Conservation (phyloP, 2,888 invertebrate genomes). For the Choreutis nemorana region DNA sequence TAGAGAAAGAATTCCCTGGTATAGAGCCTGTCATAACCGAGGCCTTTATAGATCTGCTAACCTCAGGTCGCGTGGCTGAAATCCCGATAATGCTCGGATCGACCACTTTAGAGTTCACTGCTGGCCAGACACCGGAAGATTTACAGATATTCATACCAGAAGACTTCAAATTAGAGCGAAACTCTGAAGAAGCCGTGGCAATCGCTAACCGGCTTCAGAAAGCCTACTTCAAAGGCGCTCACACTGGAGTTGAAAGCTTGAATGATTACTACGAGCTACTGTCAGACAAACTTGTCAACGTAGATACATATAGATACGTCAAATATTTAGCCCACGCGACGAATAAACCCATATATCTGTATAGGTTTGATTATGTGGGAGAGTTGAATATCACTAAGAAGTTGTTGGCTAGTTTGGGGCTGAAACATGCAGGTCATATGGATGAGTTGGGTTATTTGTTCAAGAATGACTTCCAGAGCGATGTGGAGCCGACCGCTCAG, state of each 20-base stretch:
- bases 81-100: slow-evolving; percentile 46
- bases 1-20: slow-evolving; percentile 47
- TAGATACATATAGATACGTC: slow-evolving; percentile 38
- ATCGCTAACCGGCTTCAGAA: slow-evolving; percentile 32
- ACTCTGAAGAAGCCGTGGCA: slow-evolving; percentile 28
- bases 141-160: slow-evolving; percentile 36
- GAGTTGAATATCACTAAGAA: slow-evolving; percentile 33
- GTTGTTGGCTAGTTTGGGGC: slow-evolving; percentile 16
- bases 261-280: slow-evolving; percentile 33
- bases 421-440: slow-evolving; percentile 33
- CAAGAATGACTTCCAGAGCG: slow-evolving; percentile 33
- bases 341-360: slow-evolving; percentile 43
- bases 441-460: slow-evolving; percentile 52
- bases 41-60: slow-evolving; percentile 34
- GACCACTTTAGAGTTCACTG: slow-evolving; percentile 30
- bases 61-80: slow-evolving; percentile 41
- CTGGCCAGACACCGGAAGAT: slow-evolving; percentile 26
- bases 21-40: slow-evolving; percentile 42
- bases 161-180: slow-evolving; percentile 32
- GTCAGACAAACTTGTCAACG: slow-evolving; percentile 34
- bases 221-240: slow-evolving; percentile 33
- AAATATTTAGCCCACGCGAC: slow-evolving; percentile 36
- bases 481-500: slow-evolving; percentile 31
- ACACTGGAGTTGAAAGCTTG: slow-evolving; percentile 25
- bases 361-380: slow-evolving; percentile 50